Percentiles rank a stretch among this genome's conserved stretches.
Evolutionary conservation across 2,797 vertebrate species (phyloP).

Genomic region (Agapornis canus): DNA sequence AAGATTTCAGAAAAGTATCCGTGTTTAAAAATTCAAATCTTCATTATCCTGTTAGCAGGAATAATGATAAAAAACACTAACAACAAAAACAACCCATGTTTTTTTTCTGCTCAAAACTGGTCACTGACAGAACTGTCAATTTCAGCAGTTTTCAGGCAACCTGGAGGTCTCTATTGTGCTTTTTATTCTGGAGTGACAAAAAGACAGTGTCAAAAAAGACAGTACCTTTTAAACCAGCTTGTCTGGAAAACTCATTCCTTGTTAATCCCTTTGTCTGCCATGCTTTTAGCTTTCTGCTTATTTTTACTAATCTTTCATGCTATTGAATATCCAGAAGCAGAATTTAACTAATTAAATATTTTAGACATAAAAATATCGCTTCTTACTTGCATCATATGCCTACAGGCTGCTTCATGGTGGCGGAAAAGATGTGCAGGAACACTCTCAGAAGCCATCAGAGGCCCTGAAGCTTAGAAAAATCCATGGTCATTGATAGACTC

Average conservation of each 20-base stretch:
- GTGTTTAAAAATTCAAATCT: background rate
- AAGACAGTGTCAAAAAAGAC: background rate
- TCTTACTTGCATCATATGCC: background rate
- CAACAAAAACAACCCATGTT: background rate
- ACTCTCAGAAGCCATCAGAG: background rate
- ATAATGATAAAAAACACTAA: accelerated
- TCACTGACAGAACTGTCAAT: background rate
- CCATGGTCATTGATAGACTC: background rate
- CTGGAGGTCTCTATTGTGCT: background rate
- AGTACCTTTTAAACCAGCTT: background rate
- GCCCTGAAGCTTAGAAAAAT: background rate
- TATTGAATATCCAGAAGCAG: background rate
- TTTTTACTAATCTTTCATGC: background rate
- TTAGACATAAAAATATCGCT: background rate
- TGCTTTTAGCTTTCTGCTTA: background rate
- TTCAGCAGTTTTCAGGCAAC: background rate
- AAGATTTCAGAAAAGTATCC: background rate
- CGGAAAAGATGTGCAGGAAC: background rate
- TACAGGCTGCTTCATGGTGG: background rate
- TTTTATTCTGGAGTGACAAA: background rate
- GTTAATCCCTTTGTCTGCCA: background rate
- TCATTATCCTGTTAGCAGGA: background rate
- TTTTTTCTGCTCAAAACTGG: background rate
- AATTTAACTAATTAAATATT: background rate
- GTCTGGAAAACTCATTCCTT: background rate